Percentiles rank a stretch among this genome's conserved stretches.
These are phyloP conservation scores for Volucella inflata DNA, from an alignment of 2,888 invertebrate genomes.

Conservation along the genomic window DNA sequence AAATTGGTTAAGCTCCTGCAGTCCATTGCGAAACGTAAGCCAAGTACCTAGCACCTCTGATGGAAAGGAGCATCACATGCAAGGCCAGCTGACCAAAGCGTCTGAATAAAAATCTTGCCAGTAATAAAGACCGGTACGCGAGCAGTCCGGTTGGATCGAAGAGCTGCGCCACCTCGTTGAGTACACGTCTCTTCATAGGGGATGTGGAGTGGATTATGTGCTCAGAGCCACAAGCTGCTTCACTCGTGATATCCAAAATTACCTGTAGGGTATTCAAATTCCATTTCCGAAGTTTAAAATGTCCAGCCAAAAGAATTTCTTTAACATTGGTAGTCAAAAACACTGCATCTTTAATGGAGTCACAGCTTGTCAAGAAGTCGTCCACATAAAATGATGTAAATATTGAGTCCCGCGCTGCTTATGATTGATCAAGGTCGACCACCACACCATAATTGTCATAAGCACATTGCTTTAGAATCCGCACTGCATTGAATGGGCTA, in stretches of 20 bases:
- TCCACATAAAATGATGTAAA: slow-evolving; percentile 52
- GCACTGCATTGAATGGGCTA: too few relatives aligned
- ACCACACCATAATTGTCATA: slow-evolving; percentile 25
- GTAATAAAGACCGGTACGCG: too few relatives aligned
- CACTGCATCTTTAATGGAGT: too few relatives aligned
- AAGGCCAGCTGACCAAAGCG: slow-evolving; percentile 37
- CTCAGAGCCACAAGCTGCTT: slow-evolving; percentile 19
- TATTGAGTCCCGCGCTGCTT: slow-evolving; percentile 40
- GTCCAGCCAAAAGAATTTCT: too few relatives aligned
- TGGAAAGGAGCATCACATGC: slow-evolving; percentile 34
- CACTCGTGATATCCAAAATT: slow-evolving; percentile 3
- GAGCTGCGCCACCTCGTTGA: too few relatives aligned
- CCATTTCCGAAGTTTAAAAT: too few relatives aligned
- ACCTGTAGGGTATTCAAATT: slow-evolving; percentile 43
- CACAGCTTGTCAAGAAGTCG: slow-evolving; percentile 41
- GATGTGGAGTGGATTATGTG: not conserved
- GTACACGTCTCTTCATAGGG: slow-evolving; percentile 37
- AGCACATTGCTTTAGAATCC: too few relatives aligned
- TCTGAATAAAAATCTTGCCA: too few relatives aligned
- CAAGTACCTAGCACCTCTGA: slow-evolving; percentile 7
- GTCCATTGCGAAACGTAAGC: slow-evolving; percentile 35
- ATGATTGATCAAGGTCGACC: not conserved
- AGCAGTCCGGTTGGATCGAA: too few relatives aligned
- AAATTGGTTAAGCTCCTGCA: slow-evolving; percentile 6
- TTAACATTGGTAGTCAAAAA: too few relatives aligned